Evolutionary conservation across 2,113 vertebrate genomes (phyloP).

Genomic region (Arizona elegans): DNA sequence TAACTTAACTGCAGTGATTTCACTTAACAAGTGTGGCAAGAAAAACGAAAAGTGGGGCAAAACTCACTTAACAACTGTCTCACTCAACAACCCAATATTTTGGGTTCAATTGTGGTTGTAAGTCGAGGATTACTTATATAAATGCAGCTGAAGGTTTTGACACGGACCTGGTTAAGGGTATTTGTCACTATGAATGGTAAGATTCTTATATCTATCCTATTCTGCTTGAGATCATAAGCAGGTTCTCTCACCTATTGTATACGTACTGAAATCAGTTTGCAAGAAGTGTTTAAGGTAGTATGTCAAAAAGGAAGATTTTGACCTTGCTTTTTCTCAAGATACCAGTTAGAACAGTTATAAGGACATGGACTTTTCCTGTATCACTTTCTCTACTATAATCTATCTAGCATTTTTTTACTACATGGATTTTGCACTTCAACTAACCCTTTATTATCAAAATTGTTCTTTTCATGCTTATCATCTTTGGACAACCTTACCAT

Average conservation of each 20-base stretch:
- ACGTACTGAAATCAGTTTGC: background rate
- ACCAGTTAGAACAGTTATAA: background rate
- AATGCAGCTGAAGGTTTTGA: background rate
- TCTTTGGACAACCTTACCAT: background rate
- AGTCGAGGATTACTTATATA: background rate
- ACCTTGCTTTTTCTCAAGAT: too few species aligned
- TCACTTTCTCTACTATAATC: background rate
- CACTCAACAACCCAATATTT: background rate
- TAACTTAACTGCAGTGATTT: background rate
- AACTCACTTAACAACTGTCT: background rate
- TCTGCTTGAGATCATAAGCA: background rate
- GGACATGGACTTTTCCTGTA: background rate
- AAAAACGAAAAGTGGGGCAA: background rate
- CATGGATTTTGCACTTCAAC: background rate
- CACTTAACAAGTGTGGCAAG: background rate
- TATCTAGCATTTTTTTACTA: background rate
- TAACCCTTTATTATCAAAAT: background rate
- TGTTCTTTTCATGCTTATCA: background rate
- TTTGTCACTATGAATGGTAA: background rate
- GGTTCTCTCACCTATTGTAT: too few species aligned
- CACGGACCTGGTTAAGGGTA: fast-evolving
- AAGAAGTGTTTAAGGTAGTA: background rate
- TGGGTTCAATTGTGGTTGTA: background rate
- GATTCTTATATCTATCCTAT: background rate
- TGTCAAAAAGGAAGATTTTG: background rate